Conservation (phyloP, 2,113 vertebrate species). For the Tachysurus vachellii region DNA sequence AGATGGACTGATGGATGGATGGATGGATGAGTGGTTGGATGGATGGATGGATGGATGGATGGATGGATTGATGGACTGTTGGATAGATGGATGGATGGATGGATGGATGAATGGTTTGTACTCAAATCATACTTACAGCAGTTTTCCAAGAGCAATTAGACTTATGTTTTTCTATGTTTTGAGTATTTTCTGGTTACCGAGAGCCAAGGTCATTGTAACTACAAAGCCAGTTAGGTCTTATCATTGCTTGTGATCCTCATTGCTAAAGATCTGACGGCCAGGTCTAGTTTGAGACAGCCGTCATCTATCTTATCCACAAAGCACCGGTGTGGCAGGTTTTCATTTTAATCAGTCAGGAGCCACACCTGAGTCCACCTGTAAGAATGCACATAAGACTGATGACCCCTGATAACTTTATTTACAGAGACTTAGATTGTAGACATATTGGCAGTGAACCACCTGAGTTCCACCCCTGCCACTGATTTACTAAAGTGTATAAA, state of each 20-base stretch:
- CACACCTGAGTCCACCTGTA: background rate
- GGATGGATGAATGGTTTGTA: background rate
- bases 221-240: background rate
- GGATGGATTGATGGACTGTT: no score
- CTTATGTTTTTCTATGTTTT: background rate
- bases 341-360: background rate
- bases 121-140: background rate
- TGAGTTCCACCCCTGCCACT: background rate
- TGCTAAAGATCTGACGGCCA: background rate
- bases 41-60: no score
- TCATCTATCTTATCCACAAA: background rate
- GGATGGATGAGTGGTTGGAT: no score
- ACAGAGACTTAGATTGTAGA: background rate
- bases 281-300: background rate
- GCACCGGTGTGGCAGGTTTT: background rate
- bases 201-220: background rate
- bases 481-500: background rate
- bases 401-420: background rate
- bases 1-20: no score
- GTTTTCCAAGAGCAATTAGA: background rate
- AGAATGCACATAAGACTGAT: background rate
- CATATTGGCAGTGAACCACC: background rate
- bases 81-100: no score
- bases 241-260: background rate
- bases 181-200: background rate